Conservation (phyloP, 2,113 vertebrate genomes). For the Phaetusa simplex region DNA sequence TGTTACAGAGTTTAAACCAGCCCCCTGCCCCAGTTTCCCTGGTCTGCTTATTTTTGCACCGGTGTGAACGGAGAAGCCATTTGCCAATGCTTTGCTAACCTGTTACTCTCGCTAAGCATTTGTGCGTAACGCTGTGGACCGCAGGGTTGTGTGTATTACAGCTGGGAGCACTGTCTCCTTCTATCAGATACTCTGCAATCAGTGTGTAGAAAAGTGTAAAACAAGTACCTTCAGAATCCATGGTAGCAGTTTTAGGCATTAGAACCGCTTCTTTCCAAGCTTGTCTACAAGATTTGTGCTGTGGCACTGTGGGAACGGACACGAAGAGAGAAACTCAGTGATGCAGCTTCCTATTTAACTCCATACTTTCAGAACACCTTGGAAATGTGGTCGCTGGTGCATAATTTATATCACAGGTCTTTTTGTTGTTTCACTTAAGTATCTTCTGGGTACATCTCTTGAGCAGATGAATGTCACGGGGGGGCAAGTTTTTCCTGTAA, state of each 20-base stretch:
- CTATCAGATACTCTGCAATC: constrained; percentile 43
- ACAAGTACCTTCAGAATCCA: constrained; percentile 57
- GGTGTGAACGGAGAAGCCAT: constrained; percentile 56
- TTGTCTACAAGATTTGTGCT: constrained; percentile 46
- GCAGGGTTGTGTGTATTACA: constrained; percentile 10
- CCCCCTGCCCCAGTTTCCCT: neutral
- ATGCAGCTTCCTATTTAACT: neutral
- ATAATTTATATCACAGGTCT: constrained; percentile 25
- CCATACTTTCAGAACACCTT: constrained; percentile 11
- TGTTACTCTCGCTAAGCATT: constrained; percentile 20
- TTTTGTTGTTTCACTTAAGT: constrained; percentile 26
- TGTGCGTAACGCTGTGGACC: neutral
- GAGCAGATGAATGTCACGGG: neutral
- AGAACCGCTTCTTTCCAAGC: constrained; percentile 19
- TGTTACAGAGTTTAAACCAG: constrained; percentile 40
- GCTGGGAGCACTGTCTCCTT: constrained; percentile 56
- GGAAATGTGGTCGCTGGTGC: neutral
- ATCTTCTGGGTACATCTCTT: neutral
- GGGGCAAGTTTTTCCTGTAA: constrained; percentile 31
- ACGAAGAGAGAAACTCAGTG: neutral
- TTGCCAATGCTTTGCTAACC: constrained; percentile 62
- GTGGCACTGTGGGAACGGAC: constrained; percentile 3
- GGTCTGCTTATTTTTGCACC: neutral
- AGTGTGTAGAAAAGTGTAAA: constrained; percentile 66
- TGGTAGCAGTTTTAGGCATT: constrained; percentile 14